Base-by-base conservation (phyloP, 2,113 vertebrate genomes). In the Dicerorhinus sumatrensis region DNA sequence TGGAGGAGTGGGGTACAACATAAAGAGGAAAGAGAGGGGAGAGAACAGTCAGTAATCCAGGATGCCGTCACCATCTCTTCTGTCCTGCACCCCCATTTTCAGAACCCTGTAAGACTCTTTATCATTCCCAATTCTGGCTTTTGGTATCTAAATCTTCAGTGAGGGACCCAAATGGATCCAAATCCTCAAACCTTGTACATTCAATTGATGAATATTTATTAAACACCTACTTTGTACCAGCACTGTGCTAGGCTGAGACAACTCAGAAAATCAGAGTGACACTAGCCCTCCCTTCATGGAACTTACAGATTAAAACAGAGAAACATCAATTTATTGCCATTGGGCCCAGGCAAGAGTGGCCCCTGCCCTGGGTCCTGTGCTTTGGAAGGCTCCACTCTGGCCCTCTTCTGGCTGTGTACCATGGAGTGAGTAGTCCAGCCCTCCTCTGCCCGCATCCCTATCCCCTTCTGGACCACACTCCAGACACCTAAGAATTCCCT, bases 341-440 rank as follows among this genome's bases (percentile, higher is more conserved):
- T 79, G 81, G 27, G 6, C 21, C 29, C 31, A 69, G 20, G 9
- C 31, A 94, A 76, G 27, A 92, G 48, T 42, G 21, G n/a, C 13
- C 36, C 54, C n/a, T 62, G 18, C n/a, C 63, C 39, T 62, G 67
- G 20, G 36, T 16, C 42, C 62, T 96, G 39, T 62, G 86, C 11
- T 95, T 97, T 63, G 33, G 56, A 83, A 95, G 81, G 5, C n/a
- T 90, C 27, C 58, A 58, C 21, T 60, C 76, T 70, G 62, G 33
- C 76, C 23, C 31, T 91, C 17, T 62, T 94, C 25, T 54, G 25
- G 46, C 27, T 89, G 20, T 81, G 51, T 73, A 12, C 65, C 56
- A 51, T 48, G 13, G 18, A n/a, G 48, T 54, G 23, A 87, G 29
- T 16, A 62, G 13, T 72, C 63, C 62, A 54, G 70, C 16, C 20